phyloP scores from a whole-genome alignment of 2,888 invertebrate genomes.

The Polymixis lichenea region DNA sequence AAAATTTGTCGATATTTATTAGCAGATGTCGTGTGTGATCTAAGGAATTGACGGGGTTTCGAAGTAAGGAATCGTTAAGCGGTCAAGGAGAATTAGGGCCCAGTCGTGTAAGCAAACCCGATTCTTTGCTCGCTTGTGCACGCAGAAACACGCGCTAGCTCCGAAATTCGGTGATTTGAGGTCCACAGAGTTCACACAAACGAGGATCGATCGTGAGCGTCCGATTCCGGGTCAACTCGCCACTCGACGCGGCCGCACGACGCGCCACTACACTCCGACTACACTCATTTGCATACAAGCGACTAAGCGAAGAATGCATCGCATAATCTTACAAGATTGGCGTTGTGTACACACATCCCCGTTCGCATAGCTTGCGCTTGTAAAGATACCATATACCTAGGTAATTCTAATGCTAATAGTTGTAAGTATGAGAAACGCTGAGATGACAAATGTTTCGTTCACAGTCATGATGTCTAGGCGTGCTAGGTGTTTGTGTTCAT shows the following conservation, averaged over 20 bases:
- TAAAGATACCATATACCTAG: not conserved
- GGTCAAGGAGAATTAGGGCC: too few relatives aligned
- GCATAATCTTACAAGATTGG: slow-evolving; percentile 39
- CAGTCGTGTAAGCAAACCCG: not conserved
- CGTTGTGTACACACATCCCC: slow-evolving; percentile 6
- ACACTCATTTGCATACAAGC: slow-evolving; percentile 43
- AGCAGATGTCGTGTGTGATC: too few relatives aligned
- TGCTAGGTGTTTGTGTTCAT: not conserved
- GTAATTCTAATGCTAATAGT: slow-evolving; percentile 2
- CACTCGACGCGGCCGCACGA: slow-evolving; percentile 20
- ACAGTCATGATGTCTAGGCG: not conserved
- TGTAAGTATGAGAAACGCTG: not conserved
- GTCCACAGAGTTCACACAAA: not conserved
- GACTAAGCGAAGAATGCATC: slow-evolving; percentile 12
- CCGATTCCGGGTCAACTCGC: slow-evolving; percentile 44
- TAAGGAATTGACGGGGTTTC: too few relatives aligned
- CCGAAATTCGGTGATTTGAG: slow-evolving; percentile 3
- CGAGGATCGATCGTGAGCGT: slow-evolving; percentile 30
- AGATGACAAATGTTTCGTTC: slow-evolving; percentile 1
- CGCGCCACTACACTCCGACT: slow-evolving; percentile 17
- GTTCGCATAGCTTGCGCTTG: slow-evolving; percentile 2
- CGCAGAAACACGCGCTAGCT: not conserved
- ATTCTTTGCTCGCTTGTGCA: not conserved
- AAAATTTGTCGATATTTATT: too few relatives aligned
- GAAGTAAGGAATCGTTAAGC: too few relatives aligned